Percentiles rank a stretch among this genome's conserved stretches.
Evolutionary conservation across 2,113 vertebrate genomes (phyloP).

Genomic region (Podilymbus podiceps): DNA sequence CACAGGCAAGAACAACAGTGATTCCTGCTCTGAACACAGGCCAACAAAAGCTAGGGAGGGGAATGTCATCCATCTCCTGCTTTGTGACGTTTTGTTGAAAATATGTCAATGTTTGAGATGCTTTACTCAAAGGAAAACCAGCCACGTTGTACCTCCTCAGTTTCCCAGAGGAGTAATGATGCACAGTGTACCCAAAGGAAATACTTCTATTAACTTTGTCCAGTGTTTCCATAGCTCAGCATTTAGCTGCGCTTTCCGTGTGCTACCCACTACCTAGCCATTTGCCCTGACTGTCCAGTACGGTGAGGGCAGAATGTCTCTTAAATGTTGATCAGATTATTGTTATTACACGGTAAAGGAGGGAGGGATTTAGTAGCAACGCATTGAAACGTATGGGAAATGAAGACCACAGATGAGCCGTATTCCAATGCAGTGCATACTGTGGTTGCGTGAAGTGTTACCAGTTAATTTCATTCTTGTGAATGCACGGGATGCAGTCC

Average conservation of each 20-base stretch:
- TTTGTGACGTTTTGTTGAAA: background rate
- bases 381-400: background rate
- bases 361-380: background rate
- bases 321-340: background rate
- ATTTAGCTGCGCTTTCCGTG: accelerated
- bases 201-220: background rate
- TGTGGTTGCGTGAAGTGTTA: background rate
- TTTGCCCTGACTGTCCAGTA: background rate
- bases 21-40: background rate
- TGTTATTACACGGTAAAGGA: background rate
- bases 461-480: background rate
- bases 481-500: background rate
- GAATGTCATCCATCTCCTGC: background rate
- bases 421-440: background rate
- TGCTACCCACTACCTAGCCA: background rate
- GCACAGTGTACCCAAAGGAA: background rate
- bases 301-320: background rate
- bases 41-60: background rate
- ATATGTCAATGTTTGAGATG: background rate
- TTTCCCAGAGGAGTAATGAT: background rate
- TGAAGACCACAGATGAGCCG: background rate
- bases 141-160: background rate
- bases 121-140: background rate
- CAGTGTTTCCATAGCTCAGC: background rate
- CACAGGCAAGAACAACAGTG: background rate